Percentiles rank a stretch among this genome's conserved stretches.
Conservation (phyloP, 2,113 vertebrate species). For the Gobiocypris rarus region DNA sequence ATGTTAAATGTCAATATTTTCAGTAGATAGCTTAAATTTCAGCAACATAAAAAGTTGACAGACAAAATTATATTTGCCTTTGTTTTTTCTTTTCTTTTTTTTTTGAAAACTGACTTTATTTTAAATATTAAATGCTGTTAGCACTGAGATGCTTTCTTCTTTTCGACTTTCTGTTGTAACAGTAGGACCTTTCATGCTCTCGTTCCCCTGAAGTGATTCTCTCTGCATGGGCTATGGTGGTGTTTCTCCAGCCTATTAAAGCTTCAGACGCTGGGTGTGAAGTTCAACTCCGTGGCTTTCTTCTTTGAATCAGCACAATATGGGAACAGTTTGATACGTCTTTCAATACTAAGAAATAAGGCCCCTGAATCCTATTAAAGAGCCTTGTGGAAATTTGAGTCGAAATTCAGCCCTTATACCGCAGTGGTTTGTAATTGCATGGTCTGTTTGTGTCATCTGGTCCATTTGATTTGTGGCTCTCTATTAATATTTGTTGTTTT, state of each 20-base stretch:
- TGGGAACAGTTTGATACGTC: conserved; percentile 6
- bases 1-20: not conserved
- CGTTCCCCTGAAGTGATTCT: not conserved
- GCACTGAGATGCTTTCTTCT: not conserved
- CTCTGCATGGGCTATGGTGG: conserved; percentile 11
- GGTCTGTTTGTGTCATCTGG: conserved; percentile 12
- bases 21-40: not conserved
- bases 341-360: not conserved
- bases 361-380: conserved; percentile 61
- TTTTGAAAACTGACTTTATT: not conserved
- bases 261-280: conserved; percentile 17
- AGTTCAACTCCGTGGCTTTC: conserved; percentile 22
- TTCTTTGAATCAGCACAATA: conserved; percentile 13
- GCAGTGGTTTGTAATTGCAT: not conserved
- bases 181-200: conserved; percentile 10
- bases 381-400: not conserved
- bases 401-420: not conserved
- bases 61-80: not conserved
- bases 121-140: not conserved
- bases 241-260: conserved; percentile 24
- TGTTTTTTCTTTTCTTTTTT: too few species aligned
- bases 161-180: not conserved
- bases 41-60: not conserved
- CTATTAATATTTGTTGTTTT: not conserved
- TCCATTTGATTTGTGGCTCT: not conserved